phyloP scores from a whole-genome alignment of 2,888 invertebrate species.

The Coenonympha arcania region DNA sequence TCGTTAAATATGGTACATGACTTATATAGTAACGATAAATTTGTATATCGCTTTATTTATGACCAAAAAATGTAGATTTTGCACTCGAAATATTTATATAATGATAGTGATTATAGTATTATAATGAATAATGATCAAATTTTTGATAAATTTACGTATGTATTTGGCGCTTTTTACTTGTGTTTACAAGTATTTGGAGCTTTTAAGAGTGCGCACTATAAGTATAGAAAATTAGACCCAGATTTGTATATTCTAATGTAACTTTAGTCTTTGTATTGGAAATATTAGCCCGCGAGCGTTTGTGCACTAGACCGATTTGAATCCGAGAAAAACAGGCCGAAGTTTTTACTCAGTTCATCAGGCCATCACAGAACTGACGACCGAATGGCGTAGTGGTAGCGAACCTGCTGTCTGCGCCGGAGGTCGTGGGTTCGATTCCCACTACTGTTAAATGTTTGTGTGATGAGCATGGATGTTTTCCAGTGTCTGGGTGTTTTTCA shows the following conservation, averaged over 20 bases:
- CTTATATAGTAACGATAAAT: constrained; percentile 42
- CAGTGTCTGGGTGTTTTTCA: too few species aligned
- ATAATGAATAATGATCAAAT: constrained; percentile 51
- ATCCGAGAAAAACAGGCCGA: too few species aligned
- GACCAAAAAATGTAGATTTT: constrained; percentile 69
- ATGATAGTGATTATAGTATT: constrained; percentile 22
- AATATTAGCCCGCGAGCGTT: not conserved
- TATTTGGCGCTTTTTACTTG: constrained; percentile 33
- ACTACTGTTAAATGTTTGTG: too few species aligned
- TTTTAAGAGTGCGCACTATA: constrained; percentile 14
- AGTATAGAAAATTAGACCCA: constrained; percentile 11
- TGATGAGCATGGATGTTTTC: too few species aligned
- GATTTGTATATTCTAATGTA: constrained; percentile 14
- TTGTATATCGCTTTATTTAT: constrained; percentile 68
- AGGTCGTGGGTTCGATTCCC: too few species aligned
- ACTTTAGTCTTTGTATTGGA: constrained; percentile 15
- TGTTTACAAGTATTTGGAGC: constrained; percentile 32
- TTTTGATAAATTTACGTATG: constrained; percentile 44
- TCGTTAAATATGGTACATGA: too few species aligned
- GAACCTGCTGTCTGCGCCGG: too few species aligned
- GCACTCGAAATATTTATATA: constrained; percentile 45
- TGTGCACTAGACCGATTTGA: not conserved
- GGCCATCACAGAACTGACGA: too few species aligned
- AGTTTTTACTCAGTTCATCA: too few species aligned
- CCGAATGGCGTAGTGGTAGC: too few species aligned